These are phyloP conservation scores for Parnassius smintheus DNA, from an alignment of 2,888 invertebrate species.

Conservation along the genomic window DNA sequence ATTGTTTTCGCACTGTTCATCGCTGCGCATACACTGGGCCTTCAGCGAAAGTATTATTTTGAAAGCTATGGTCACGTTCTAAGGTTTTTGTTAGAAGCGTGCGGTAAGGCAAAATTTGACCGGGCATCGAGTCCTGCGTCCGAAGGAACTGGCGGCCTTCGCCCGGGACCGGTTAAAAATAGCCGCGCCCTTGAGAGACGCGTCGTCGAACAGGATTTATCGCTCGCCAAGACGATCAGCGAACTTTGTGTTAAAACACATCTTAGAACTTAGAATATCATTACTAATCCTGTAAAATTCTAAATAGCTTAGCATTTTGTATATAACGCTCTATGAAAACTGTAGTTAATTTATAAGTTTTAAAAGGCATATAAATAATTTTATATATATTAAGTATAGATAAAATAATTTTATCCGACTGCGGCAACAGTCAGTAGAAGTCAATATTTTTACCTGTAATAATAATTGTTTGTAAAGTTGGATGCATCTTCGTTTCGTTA, in stretches of 20 bases:
- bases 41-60: background rate
- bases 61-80: constrained; percentile 20
- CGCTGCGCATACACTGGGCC: background rate
- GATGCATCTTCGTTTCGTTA: too few species aligned
- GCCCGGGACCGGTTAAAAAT: constrained; percentile 67
- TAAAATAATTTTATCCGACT: too few species aligned
- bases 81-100: constrained; percentile 15
- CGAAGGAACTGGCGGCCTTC: constrained; percentile 58
- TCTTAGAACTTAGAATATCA: background rate
- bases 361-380: too few species aligned
- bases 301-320: too few species aligned
- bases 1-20: constrained; percentile 14
- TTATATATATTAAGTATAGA: too few species aligned
- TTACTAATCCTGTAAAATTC: constrained; percentile 6
- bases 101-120: constrained; percentile 37
- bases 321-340: too few species aligned
- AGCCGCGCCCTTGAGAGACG: constrained; percentile 69
- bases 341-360: too few species aligned
- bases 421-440: too few species aligned
- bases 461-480: too few species aligned
- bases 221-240: constrained; percentile 39
- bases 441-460: too few species aligned
- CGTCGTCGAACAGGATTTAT: constrained; percentile 72
- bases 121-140: constrained; percentile 49
- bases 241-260: constrained; percentile 16